Evolutionary conservation across 2,888 invertebrate species (phyloP).

Genomic region (Sinopyrophorus schimmeli): DNA sequence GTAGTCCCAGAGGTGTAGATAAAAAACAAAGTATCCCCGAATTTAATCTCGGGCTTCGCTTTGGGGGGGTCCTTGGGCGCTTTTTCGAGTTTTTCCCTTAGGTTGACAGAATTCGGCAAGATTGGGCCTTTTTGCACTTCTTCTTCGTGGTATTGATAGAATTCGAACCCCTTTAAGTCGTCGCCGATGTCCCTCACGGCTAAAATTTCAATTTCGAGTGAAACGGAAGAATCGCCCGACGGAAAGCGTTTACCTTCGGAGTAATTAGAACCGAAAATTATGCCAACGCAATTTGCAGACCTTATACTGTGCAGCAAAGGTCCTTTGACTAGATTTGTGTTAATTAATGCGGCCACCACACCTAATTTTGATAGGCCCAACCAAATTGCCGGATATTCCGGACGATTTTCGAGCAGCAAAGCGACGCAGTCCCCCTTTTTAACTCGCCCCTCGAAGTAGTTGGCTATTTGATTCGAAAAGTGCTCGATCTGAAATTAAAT

Average conservation of each 20-base stretch:
- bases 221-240: too few relatives aligned
- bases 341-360: conserved; percentile 84
- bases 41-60: conserved; percentile 21
- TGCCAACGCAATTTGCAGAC: conserved; percentile 75
- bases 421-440: conserved; percentile 85
- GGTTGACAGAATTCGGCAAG: conserved; percentile 30
- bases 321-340: conserved; percentile 81
- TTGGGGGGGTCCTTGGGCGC: conserved; percentile 2
- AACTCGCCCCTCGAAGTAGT: conserved; percentile 73
- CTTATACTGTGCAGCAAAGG: conserved; percentile 82
- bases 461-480: conserved; percentile 77
- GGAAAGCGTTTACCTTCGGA: conserved; percentile 41
- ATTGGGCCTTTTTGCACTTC: background rate
- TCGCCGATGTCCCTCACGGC: conserved; percentile 15
- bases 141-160: conserved; percentile 49
- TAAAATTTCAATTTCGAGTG: too few relatives aligned
- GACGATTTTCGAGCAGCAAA: conserved; percentile 84
- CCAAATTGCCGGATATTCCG: conserved; percentile 89
- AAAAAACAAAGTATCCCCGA: conserved; percentile 75
- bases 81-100: conserved; percentile 36
- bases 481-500: conserved; percentile 86
- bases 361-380: conserved; percentile 88
- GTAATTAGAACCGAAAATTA: conserved; percentile 74
- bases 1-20: conserved; percentile 97
- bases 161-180: conserved; percentile 33